These are phyloP conservation scores for Alcedo quadribrachys DNA, from an alignment of 2,797 vertebrate genomes.

Conservation along the genomic window DNA sequence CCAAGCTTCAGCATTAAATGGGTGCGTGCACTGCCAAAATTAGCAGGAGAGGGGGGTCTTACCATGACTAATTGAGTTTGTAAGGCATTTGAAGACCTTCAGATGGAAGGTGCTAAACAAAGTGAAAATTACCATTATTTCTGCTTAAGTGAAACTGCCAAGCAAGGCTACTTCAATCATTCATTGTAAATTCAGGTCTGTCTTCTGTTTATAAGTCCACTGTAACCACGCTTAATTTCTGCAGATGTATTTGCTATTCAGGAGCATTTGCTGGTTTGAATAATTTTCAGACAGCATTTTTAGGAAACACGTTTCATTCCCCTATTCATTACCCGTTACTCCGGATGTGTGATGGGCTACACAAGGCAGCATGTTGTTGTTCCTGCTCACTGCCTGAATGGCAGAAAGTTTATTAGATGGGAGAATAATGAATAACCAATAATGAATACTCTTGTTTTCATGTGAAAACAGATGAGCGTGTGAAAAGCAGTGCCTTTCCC, in stretches of 20 bases:
- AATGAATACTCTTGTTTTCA: slow-evolving; percentile 14
- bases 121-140: slow-evolving; percentile 3
- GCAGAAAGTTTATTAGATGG: slow-evolving; percentile 39
- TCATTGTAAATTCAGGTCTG: background rate
- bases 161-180: background rate
- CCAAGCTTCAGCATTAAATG: background rate
- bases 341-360: background rate
- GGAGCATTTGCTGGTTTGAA: background rate
- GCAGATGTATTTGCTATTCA: slow-evolving; percentile 33
- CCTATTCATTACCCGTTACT: slow-evolving; percentile 19
- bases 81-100: background rate
- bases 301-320: slow-evolving; percentile 10
- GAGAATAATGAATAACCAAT: slow-evolving; percentile 58
- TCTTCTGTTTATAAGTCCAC: background rate
- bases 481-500: background rate
- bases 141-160: background rate
- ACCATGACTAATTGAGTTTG: background rate
- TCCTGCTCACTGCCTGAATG: background rate
- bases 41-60: background rate
- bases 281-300: slow-evolving; percentile 12
- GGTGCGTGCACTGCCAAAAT: background rate
- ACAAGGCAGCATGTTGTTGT: slow-evolving; percentile 6
- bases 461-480: slow-evolving; percentile 25
- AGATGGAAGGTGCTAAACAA: background rate
- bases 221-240: background rate